phyloP scores from a whole-genome alignment of 2,113 vertebrate species.

The Steatornis caripensis region DNA sequence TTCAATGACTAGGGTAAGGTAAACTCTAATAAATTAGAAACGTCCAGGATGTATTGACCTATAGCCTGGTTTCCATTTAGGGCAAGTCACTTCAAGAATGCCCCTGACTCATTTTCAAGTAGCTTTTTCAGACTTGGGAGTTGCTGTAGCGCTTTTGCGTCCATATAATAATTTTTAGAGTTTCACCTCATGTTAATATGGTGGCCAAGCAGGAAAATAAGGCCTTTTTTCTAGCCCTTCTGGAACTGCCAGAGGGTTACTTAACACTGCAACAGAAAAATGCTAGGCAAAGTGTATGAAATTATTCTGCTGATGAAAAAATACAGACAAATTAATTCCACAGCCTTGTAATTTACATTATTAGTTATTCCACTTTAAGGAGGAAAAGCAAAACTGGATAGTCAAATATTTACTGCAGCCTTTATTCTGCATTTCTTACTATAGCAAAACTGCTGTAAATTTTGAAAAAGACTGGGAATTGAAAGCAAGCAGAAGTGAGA shows the following conservation, averaged over 20 bases:
- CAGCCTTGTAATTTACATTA: background rate
- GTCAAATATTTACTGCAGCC: background rate
- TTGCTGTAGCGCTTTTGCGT: background rate
- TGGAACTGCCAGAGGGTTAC: background rate
- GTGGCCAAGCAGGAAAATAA: background rate
- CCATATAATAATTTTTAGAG: background rate
- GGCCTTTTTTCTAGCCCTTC: background rate
- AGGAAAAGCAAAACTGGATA: background rate
- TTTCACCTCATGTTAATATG: background rate
- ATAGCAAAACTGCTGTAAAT: background rate
- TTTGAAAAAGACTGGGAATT: background rate
- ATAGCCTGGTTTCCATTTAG: background rate
- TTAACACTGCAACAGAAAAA: background rate
- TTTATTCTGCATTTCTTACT: background rate
- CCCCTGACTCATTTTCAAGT: background rate
- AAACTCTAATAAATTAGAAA: background rate
- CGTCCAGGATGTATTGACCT: background rate
- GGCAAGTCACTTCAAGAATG: background rate
- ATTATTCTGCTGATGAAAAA: background rate
- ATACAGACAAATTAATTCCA: background rate
- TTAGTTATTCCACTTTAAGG: background rate
- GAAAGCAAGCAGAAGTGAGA: constrained; percentile 15
- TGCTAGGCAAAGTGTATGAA: background rate
- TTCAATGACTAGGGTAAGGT: constrained; percentile 1
- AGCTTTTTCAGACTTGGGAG: background rate